These are phyloP conservation scores for Oceanodroma leucorhoa DNA, from an alignment of 2,797 vertebrate genomes.

Conservation along the genomic window DNA sequence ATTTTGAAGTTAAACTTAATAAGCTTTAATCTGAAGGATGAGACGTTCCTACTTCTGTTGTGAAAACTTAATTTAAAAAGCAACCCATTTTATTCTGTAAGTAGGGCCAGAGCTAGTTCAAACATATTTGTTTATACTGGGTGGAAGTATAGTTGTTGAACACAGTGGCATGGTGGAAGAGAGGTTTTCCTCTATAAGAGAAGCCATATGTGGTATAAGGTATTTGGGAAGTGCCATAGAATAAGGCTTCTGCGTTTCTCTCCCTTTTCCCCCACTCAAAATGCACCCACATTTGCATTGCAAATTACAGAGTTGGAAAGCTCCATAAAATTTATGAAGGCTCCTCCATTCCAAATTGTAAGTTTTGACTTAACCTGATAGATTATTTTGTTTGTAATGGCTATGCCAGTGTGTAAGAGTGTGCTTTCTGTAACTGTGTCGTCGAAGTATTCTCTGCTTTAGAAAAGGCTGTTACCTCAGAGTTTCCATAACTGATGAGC, in stretches of 20 bases:
- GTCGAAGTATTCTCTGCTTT: not conserved
- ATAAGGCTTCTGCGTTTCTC: not conserved
- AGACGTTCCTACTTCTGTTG: not conserved
- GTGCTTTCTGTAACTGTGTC: not conserved
- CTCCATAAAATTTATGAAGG: not conserved
- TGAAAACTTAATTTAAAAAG: not conserved
- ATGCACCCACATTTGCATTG: not conserved
- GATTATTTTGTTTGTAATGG: not conserved
- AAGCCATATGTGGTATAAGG: not conserved
- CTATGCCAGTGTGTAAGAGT: not conserved
- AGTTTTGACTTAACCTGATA: not conserved
- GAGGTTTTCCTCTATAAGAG: not conserved
- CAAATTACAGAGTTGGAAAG: not conserved
- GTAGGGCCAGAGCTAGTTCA: not conserved
- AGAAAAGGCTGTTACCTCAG: not conserved
- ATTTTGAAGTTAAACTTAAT: not conserved
- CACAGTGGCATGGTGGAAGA: not conserved
- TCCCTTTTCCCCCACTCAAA: not conserved
- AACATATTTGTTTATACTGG: not conserved
- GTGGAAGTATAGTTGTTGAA: not conserved
- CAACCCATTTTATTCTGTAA: not conserved
- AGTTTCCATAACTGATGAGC: not conserved
- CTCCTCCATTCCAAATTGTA: not conserved
- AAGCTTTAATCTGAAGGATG: not conserved
- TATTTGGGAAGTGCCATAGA: not conserved